Conservation (phyloP, 2,888 invertebrate species). For the Anorthoa munda region DNA sequence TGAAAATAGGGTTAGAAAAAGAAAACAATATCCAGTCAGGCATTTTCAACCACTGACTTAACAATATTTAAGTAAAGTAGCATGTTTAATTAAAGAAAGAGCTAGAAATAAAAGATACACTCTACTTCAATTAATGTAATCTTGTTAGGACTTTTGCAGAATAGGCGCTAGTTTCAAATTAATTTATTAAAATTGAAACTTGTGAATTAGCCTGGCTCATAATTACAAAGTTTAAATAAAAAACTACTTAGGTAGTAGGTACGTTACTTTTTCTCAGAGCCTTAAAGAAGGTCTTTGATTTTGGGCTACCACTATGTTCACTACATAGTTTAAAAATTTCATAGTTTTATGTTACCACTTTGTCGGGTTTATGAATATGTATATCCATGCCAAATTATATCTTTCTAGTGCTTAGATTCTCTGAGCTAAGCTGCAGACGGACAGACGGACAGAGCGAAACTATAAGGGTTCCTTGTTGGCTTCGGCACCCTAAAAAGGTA, state of each 20-base stretch:
- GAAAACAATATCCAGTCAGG: background rate
- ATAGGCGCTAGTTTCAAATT: constrained; percentile 43
- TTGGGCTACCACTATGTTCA: no score
- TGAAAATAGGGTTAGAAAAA: background rate
- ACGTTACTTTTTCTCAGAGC: background rate
- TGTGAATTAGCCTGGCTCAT: constrained; percentile 11
- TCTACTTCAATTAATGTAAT: constrained; percentile 46
- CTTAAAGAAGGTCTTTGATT: no score
- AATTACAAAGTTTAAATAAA: constrained; percentile 36
- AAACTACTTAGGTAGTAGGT: background rate
- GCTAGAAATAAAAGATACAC: constrained; percentile 17
- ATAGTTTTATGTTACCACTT: no score
- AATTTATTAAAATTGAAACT: constrained; percentile 48
- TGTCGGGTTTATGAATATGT: no score
- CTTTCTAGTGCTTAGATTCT: no score
- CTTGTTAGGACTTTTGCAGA: constrained; percentile 45
- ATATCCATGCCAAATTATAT: no score
- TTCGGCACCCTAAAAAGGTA: no score
- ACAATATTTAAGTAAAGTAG: constrained; percentile 37
- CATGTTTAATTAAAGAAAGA: constrained; percentile 38
- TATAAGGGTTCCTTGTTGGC: no score
- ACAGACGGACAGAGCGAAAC: no score
- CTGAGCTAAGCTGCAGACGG: no score
- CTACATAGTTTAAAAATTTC: no score
- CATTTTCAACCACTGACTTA: background rate